Base-by-base conservation (phyloP, 2,113 vertebrate genomes). In the Circaetus cinerascens region DNA sequence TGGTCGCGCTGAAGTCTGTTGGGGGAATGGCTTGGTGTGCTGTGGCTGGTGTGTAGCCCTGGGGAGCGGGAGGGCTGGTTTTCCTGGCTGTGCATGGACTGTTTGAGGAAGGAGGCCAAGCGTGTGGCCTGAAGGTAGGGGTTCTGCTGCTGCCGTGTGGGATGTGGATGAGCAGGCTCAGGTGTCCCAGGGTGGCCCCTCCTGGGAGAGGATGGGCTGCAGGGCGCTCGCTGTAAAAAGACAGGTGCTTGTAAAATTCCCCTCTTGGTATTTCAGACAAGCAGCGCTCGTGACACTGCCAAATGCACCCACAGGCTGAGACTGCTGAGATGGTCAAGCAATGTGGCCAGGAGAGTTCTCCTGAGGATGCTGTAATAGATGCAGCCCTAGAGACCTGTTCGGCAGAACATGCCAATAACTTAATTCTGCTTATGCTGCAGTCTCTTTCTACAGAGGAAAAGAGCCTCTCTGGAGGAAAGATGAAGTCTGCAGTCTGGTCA, bases 31-130 rank as follows among this genome's bases (percentile, higher is more conserved):
- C 56, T 83, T 50, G 72, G 9, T 27, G 9, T 67, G 45, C 71
- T 62, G 50, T 40, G 90, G 9, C 74, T 71, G 22, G 11, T 27
- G 10, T 11, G 32, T 23, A 57, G 29, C 66, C 59, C 21, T n/a
- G 43, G 14, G 46, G 9, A 48, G 46, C 2, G 1, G 38, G 11
- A 50, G 38, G 25, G 38, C 34, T 71, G 34, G 5, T 32, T n/a
- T 30, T 17, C 23, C 29, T 32, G 43, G 12, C 17, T 32, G 4
- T 45, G 36, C 48, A 12, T 0, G 0, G 55, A 15, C 36, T 40
- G 1, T 27, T 38, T 32, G 55, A 85, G 68, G 32, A 50, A 79
- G 36, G 63, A 76, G 27, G 30, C 30, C 48, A 25, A 3, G 11
- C 7, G 6, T 6, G 29, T n/a, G 26, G 29, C 38, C 48, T 50